phyloP scores from a whole-genome alignment of 2,797 vertebrate species.

The Malurus leucopterus region DNA sequence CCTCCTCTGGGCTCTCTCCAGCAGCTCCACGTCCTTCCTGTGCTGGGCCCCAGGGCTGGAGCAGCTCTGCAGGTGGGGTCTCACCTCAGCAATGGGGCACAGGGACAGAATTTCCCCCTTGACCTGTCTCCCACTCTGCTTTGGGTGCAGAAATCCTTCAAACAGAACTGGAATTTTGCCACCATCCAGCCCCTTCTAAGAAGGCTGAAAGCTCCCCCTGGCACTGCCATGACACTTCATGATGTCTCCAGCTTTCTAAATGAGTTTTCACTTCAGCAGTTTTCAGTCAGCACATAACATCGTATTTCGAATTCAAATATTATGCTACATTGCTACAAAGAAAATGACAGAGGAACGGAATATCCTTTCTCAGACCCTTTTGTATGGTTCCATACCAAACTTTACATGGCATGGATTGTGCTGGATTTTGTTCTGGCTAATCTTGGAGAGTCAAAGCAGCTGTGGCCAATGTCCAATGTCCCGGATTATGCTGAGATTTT shows the following conservation, averaged over 20 bases:
- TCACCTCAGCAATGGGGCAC: neutral
- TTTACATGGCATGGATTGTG: neutral
- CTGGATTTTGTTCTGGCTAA: neutral
- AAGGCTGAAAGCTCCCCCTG: neutral
- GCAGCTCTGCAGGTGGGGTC: neutral
- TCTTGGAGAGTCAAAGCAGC: neutral
- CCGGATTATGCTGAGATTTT: neutral
- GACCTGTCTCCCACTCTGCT: neutral
- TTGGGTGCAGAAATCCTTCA: neutral
- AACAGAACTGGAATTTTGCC: neutral
- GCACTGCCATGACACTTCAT: neutral
- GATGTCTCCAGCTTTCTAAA: neutral
- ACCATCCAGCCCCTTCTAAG: neutral
- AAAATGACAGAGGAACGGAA: neutral
- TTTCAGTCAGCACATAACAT: neutral
- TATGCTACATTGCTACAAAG: neutral
- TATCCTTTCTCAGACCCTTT: neutral
- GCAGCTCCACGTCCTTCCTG: neutral
- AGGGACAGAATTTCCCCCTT: neutral
- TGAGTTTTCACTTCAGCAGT: neutral
- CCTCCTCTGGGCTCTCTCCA: neutral
- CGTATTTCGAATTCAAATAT: neutral
- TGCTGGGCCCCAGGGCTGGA: neutral
- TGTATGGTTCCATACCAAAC: neutral
- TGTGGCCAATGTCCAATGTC: neutral